Conservation (phyloP, 35 echinoderm and acorn worm species). For the Ophiothrix spiculata region DNA sequence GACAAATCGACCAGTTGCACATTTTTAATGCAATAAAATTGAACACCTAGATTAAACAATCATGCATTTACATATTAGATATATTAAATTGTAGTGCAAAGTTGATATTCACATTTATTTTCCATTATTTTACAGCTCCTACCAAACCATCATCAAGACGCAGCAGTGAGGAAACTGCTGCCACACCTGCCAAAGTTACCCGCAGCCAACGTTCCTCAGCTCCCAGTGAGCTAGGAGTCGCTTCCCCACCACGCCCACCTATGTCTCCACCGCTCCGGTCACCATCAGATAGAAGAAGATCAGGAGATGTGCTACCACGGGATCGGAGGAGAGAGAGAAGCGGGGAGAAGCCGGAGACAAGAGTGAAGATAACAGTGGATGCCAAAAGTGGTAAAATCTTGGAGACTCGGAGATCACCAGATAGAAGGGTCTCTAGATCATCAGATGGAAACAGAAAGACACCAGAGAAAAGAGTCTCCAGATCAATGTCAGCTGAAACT, state of each 20-base stretch:
- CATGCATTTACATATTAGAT: not conserved
- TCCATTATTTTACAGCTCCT: constrained; percentile 4
- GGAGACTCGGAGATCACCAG: not conserved
- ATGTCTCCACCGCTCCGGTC: not conserved
- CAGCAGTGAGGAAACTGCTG: not conserved
- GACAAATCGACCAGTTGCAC: not conserved
- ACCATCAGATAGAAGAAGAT: not conserved
- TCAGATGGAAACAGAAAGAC: not conserved
- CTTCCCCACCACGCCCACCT: not conserved
- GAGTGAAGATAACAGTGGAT: not conserved
- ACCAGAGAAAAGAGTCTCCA: not conserved
- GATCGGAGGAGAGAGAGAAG: not conserved
- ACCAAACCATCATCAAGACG: not conserved
- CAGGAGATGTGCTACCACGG: not conserved
- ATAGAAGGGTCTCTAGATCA: not conserved
- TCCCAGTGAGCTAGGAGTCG: constrained; percentile 13
- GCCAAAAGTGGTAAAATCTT: not conserved
- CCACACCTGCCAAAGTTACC: not conserved
- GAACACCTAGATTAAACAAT: not conserved
- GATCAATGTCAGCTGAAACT: not conserved
- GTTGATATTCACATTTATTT: no score
- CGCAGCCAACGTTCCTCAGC: constrained; percentile 36
- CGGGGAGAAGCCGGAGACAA: not conserved
- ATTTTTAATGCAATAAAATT: not conserved
- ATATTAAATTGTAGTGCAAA: no score